phyloP scores from a whole-genome alignment of 2,888 invertebrate species.

The Atethmia centrago region DNA sequence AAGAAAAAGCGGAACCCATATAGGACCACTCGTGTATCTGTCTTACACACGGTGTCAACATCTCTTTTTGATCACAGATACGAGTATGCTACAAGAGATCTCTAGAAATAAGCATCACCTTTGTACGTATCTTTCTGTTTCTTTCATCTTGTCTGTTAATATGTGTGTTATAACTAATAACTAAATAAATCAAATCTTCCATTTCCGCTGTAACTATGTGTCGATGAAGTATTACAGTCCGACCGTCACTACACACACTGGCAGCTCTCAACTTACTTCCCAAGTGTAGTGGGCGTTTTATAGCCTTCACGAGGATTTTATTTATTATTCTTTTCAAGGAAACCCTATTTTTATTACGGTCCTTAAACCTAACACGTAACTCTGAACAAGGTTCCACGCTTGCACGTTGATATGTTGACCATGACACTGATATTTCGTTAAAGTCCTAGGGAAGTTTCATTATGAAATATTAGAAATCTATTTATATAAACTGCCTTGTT shows the following conservation, averaged over 20 bases:
- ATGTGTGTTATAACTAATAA: background rate
- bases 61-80: background rate
- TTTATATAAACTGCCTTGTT: background rate
- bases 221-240: slow-evolving; percentile 14
- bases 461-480: background rate
- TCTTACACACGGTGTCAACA: background rate
- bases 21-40: no score
- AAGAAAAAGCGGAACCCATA: no score
- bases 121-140: background rate
- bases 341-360: slow-evolving; percentile 51
- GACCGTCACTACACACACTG: background rate
- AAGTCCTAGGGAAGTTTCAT: background rate
- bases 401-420: background rate
- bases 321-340: slow-evolving; percentile 39
- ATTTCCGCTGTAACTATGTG: background rate
- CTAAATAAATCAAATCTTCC: background rate
- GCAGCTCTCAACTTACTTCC: slow-evolving; percentile 21
- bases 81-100: background rate
- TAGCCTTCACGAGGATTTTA: slow-evolving; percentile 37
- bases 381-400: slow-evolving; percentile 21
- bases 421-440: no score
- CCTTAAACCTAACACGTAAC: slow-evolving; percentile 48
- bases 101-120: background rate
- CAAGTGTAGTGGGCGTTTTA: slow-evolving; percentile 50
- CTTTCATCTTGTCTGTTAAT: background rate